phyloP scores from a whole-genome alignment of 1,140 invertebrate species.

The Ostrea denselamellosa region DNA sequence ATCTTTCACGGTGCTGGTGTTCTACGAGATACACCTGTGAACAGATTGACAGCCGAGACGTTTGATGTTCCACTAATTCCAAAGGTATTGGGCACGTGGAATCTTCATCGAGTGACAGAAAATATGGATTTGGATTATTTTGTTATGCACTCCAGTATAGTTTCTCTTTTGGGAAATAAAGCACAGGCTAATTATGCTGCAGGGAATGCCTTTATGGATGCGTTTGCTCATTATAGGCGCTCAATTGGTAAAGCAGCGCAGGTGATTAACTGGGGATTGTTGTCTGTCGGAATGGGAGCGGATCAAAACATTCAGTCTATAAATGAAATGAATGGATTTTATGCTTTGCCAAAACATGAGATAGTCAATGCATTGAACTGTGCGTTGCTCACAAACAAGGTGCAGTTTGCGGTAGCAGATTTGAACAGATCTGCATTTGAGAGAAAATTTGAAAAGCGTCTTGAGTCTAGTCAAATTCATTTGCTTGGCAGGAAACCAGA shows the following conservation, averaged over 20 bases:
- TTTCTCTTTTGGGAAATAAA: constrained; percentile 62
- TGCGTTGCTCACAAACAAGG: neutral
- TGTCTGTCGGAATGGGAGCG: constrained; percentile 58
- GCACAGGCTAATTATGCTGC: constrained; percentile 67
- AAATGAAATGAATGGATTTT: neutral
- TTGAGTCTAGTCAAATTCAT: constrained; percentile 42
- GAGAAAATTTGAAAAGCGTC: neutral
- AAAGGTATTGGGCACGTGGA: constrained; percentile 70
- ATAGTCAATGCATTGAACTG: neutral
- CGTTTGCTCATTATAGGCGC: constrained; percentile 60
- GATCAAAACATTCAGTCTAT: neutral
- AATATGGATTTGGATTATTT: constrained; percentile 64
- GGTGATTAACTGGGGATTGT: constrained; percentile 65
- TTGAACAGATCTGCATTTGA: constrained; percentile 20
- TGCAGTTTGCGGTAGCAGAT: constrained; percentile 35
- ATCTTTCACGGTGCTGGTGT: constrained; percentile 69
- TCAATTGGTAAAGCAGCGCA: constrained; percentile 52
- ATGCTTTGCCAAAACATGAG: constrained; percentile 8
- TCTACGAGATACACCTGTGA: constrained; percentile 59
- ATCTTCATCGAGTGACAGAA: constrained; percentile 64
- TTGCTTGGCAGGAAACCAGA: constrained; percentile 66
- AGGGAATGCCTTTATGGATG: constrained; percentile 67
- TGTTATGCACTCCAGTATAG: constrained; percentile 66
- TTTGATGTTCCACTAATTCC: constrained; percentile 60
- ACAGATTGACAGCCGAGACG: constrained; percentile 58